Percentiles rank a stretch among this genome's conserved stretches.
phyloP scores from a whole-genome alignment of 2,797 vertebrate genomes.

The Macropus fuliginosus region DNA sequence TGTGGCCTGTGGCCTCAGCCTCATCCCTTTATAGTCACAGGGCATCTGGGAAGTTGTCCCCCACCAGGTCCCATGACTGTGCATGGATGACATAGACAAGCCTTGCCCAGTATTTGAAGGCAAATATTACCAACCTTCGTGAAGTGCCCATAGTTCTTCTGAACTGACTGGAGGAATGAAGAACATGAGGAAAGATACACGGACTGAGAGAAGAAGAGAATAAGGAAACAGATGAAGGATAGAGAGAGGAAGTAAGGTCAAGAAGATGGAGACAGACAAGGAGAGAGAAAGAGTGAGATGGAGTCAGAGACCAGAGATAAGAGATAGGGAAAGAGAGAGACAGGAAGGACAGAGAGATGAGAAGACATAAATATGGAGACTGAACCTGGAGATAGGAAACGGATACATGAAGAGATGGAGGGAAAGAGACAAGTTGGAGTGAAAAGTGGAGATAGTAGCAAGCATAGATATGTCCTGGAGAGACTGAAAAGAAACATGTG shows the following conservation, averaged over 20 bases:
- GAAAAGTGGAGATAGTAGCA: not conserved
- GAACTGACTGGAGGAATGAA: not conserved
- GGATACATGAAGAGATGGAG: not conserved
- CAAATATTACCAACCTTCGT: not conserved
- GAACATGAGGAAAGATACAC: not conserved
- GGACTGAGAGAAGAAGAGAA: not conserved
- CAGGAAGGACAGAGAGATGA: constrained; percentile 3
- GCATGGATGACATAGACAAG: not conserved
- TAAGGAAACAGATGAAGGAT: not conserved
- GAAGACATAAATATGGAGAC: constrained; percentile 36
- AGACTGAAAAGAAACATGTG: constrained; percentile 21
- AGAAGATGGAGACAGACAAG: not conserved
- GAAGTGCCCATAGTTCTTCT: not conserved
- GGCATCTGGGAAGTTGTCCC: not conserved
- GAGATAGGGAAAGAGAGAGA: constrained; percentile 18
- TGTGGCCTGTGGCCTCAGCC: not conserved
- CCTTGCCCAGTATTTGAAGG: not conserved
- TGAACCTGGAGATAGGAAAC: constrained; percentile 33
- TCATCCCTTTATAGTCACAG: not conserved
- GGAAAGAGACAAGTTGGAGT: not conserved
- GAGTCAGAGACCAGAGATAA: constrained; percentile 23
- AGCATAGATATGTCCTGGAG: not conserved
- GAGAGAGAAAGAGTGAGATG: constrained; percentile 31
- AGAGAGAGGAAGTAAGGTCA: not conserved
- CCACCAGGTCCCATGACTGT: not conserved